phyloP scores from a whole-genome alignment of 2,113 vertebrate genomes.

The Talpa occidentalis region DNA sequence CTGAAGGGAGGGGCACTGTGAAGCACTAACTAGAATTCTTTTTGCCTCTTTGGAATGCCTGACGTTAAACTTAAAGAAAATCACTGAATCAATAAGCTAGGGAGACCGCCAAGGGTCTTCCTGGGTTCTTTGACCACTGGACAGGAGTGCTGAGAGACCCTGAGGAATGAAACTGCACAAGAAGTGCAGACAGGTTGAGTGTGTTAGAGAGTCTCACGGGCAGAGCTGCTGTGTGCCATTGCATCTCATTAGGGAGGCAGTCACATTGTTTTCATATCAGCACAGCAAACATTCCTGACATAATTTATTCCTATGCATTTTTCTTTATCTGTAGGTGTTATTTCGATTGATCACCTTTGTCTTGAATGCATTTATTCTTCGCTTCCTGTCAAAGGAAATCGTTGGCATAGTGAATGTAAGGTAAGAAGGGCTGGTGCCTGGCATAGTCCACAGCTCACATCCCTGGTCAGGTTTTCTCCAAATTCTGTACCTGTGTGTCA shows the following conservation, averaged over 20 bases:
- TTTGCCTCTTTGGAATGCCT: neutral
- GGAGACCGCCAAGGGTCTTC: neutral
- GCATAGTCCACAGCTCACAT: neutral
- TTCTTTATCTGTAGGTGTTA: conserved; percentile 88
- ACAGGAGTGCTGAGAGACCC: neutral
- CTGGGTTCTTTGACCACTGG: neutral
- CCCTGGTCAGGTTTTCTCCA: neutral
- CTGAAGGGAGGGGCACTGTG: neutral
- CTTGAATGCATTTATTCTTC: conserved; percentile 95
- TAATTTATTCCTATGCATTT: conserved; percentile 57
- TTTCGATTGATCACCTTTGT: conserved; percentile 94
- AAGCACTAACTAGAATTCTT: conserved; percentile 27
- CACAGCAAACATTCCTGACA: neutral
- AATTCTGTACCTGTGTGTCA: neutral
- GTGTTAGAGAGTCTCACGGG: neutral
- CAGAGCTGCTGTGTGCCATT: neutral
- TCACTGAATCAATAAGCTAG: neutral
- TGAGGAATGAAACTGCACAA: conserved; percentile 2
- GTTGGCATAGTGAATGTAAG: conserved; percentile 96
- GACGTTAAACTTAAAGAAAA: neutral
- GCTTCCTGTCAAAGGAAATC: conserved; percentile 95
- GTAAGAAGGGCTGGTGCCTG: conserved; percentile 81
- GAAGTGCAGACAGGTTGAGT: neutral
- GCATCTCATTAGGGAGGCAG: neutral
- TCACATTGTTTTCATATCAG: neutral